Evolutionary conservation across 2,797 vertebrate genomes (phyloP).

Genomic region (Taeniopygia guttata): DNA sequence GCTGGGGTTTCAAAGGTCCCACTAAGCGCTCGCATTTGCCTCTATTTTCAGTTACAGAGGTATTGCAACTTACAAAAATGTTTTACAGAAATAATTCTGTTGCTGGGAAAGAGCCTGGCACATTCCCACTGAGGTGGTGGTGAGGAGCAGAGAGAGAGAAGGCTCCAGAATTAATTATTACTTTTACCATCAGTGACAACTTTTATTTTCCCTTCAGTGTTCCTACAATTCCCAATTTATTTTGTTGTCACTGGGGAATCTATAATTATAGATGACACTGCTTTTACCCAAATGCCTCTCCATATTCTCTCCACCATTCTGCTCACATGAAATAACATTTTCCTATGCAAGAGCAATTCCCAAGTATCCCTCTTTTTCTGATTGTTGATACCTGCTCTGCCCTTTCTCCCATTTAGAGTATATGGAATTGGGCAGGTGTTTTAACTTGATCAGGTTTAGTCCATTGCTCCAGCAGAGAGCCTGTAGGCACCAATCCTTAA

Average conservation of each 20-base stretch:
- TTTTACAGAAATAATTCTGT: conserved; percentile 43
- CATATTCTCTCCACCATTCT: background rate
- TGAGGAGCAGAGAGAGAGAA: background rate
- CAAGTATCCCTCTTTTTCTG: background rate
- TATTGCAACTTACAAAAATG: conserved; percentile 18
- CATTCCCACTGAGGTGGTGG: background rate
- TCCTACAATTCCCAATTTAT: background rate
- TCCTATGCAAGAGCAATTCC: background rate
- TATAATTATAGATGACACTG: background rate
- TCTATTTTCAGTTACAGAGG: conserved; percentile 46
- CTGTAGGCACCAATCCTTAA: background rate
- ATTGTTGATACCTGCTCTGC: background rate
- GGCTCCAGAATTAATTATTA: conserved; percentile 20
- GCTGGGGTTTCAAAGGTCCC: conserved; percentile 55
- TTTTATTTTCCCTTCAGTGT: background rate
- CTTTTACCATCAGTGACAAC: conserved; percentile 18
- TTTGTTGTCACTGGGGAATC: background rate
- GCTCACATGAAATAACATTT: background rate
- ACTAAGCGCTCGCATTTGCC: background rate
- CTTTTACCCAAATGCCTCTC: background rate
- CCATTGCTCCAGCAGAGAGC: background rate
- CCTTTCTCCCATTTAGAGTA: background rate
- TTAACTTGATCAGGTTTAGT: background rate
- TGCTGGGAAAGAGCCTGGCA: conserved; percentile 37
- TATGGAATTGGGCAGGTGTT: background rate